Evolutionary conservation across 2,113 vertebrate species (phyloP).

Genomic region (Pelvicachromis taeniatus): DNA sequence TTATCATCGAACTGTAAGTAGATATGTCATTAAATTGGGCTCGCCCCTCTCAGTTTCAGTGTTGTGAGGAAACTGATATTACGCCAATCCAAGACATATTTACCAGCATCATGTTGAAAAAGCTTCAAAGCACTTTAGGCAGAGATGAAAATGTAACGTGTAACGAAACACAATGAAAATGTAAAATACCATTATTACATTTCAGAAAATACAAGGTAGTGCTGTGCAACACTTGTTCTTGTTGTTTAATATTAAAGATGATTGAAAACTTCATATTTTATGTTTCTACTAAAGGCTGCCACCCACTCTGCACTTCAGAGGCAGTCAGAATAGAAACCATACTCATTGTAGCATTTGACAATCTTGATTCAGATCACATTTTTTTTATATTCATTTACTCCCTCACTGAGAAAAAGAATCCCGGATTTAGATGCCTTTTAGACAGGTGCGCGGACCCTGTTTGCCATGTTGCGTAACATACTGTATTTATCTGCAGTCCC

Average conservation of each 20-base stretch:
- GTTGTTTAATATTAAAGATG: not conserved
- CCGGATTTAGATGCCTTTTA: slow-evolving; percentile 11
- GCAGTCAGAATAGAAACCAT: not conserved
- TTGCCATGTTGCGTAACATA: slow-evolving; percentile 12
- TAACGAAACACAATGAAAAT: not conserved
- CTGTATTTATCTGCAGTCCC: slow-evolving; percentile 3
- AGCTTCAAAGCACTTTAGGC: not conserved
- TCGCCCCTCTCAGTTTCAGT: not conserved
- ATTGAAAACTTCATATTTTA: not conserved
- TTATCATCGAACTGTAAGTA: slow-evolving; percentile 13
- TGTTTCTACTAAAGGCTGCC: not conserved
- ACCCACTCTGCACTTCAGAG: not conserved
- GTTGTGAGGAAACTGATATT: not conserved
- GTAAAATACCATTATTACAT: not conserved
- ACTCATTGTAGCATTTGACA: not conserved
- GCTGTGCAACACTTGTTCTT: not conserved
- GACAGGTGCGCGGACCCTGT: not conserved
- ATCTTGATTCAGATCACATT: not conserved
- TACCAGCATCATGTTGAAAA: not conserved
- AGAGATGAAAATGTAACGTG: not conserved
- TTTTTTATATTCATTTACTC: slow-evolving; percentile 1
- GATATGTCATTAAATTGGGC: not conserved
- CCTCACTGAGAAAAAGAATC: not conserved
- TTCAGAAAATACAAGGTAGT: not conserved
- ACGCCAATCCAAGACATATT: not conserved